Evolutionary conservation across 2,888 invertebrate species (phyloP), one percentile per base, ranked within the genome.

Genomic region (Cremastinae sp.): DNA sequence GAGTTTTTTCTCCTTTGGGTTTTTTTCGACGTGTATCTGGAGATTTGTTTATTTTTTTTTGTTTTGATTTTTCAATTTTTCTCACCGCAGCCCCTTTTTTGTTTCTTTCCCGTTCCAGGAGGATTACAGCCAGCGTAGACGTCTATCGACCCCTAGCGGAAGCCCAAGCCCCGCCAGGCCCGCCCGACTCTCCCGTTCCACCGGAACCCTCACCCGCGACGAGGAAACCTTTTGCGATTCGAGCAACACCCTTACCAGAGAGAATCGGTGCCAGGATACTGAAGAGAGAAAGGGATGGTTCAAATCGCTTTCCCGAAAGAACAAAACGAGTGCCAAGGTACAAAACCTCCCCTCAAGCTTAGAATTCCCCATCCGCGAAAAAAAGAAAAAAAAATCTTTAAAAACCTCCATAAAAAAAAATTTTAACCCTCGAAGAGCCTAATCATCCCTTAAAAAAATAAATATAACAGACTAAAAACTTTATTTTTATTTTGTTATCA

Each of bases 241-340:
- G 37, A 87, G 87, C 69, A 90, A 88, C 81, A 91, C 91, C 86
- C 83, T 85, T 45, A 87, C 85, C 76, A 86, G 88, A 78, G 87
- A 88, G 75, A 86, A 85, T 75, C 91, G 90, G 77, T 89, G 90
- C 1, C 90, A 92, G 59, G 91, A 92, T 79, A 92, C 92, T 61
- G 93, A 28, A 28, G 28, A 87, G 68, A 83, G 87, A 78, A 85
- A 87, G 80, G 88, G 93, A 85, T 96, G 96, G 96, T 95, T 96
- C 90, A 96, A 95, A 87, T 95, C 95, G 0, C 91, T 95, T 56
- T 93, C 95, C 59, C 93, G 94, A 87, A 95, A 95, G 88, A 94
- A 93, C 84, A 91, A 90, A 78, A 86, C 91, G 83, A 90, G 88
- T 65, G 89, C 90, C 78, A 90, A 91, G 91, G 93, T 93, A 75